Evolutionary conservation across 1,140 invertebrate genomes (phyloP).

Genomic region (Bombus consobrinus): DNA sequence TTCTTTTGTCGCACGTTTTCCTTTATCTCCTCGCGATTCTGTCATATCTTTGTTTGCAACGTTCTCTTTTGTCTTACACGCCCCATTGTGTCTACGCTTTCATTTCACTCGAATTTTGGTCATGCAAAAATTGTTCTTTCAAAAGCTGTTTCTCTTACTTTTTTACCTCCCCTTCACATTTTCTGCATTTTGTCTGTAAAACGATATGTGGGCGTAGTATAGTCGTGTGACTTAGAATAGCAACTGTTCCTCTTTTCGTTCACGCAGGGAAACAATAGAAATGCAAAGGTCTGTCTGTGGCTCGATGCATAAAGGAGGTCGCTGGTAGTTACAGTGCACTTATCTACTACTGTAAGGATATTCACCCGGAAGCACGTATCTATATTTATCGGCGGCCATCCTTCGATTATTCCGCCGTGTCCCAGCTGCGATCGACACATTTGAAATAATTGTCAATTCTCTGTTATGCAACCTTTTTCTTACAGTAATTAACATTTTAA

Average conservation of each 20-base stretch:
- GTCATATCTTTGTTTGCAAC: not conserved
- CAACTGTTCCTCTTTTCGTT: constrained; percentile 18
- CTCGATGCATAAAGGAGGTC: constrained; percentile 53
- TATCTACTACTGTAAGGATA: constrained; percentile 68
- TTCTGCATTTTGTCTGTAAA: not conserved
- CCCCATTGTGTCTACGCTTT: not conserved
- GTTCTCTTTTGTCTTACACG: not conserved
- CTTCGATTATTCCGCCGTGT: constrained; percentile 49
- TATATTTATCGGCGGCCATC: constrained; percentile 68
- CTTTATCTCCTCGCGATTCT: not conserved
- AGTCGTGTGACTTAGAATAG: constrained; percentile 23
- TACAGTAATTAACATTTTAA: not conserved
- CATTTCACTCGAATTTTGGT: not conserved
- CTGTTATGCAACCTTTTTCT: too few species aligned
- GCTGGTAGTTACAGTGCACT: constrained; percentile 34
- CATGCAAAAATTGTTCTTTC: not conserved
- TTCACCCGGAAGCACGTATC: constrained; percentile 73
- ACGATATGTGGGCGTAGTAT: constrained; percentile 12
- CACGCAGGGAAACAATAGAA: constrained; percentile 42
- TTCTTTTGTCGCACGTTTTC: not conserved
- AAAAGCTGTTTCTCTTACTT: too few species aligned
- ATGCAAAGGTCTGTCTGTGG: constrained; percentile 31
- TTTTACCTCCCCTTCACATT: not conserved
- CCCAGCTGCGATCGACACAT: too few species aligned
- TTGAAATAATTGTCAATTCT: not conserved